Evolutionary conservation across 2,888 invertebrate species (phyloP).

Genomic region (Thelaira solivaga): DNA sequence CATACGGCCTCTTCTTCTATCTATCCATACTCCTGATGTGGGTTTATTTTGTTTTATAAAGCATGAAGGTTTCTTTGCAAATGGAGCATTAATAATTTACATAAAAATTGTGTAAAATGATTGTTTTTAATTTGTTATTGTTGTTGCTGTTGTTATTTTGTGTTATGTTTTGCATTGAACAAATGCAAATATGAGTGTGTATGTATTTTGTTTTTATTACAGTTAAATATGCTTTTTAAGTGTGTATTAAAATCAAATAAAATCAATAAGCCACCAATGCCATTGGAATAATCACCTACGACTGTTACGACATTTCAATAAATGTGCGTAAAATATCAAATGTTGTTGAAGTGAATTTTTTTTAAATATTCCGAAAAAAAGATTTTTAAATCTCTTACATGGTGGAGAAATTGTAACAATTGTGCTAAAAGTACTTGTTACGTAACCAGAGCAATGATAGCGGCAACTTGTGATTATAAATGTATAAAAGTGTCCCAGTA

Average conservation of each 20-base stretch:
- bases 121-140: too few species aligned
- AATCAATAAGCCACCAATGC: neutral
- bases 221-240: neutral
- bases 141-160: slow-evolving; percentile 8
- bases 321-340: neutral
- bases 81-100: slow-evolving; percentile 21
- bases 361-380: too few species aligned
- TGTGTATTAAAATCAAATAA: neutral
- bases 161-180: neutral
- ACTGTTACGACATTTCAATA: neutral
- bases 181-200: neutral
- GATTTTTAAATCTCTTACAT: too few species aligned
- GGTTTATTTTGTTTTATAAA: neutral
- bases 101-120: neutral
- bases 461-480: too few species aligned
- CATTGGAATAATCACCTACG: neutral
- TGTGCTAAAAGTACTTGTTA: too few species aligned
- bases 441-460: too few species aligned
- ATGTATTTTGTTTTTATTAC: neutral
- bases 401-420: too few species aligned
- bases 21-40: too few species aligned
- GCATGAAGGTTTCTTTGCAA: slow-evolving; percentile 17
- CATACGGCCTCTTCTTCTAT: too few species aligned
- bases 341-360: too few species aligned
- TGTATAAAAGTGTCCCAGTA: too few species aligned